Percentiles rank a stretch among this genome's conserved stretches.
Evolutionary conservation across 1,140 invertebrate species (phyloP).

Genomic region (Diachasmimorpha longicaudata): DNA sequence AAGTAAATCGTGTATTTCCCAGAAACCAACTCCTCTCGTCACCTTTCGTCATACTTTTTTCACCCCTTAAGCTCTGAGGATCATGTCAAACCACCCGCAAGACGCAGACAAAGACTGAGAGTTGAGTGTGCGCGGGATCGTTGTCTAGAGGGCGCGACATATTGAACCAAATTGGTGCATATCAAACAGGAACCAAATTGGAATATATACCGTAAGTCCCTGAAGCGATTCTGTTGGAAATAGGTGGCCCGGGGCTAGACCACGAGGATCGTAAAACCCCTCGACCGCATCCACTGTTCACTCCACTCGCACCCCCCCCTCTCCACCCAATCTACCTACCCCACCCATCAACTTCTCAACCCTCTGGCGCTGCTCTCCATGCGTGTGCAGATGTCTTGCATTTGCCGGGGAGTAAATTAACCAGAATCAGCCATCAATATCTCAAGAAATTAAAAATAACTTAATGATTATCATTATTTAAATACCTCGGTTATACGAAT

Average conservation of each 20-base stretch:
- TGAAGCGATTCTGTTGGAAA: conserved; percentile 34
- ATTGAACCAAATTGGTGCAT: conserved; percentile 54
- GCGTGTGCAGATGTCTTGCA: background rate
- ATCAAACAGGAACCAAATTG: conserved; percentile 51
- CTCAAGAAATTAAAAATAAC: background rate
- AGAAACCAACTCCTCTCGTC: background rate
- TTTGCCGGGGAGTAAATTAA: background rate
- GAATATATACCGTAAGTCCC: conserved; percentile 40
- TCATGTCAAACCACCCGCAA: too few relatives aligned
- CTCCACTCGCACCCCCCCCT: conserved; percentile 2
- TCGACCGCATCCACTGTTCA: conserved; percentile 8
- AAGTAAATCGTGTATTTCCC: background rate
- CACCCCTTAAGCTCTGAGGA: too few relatives aligned
- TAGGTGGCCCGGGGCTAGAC: conserved; percentile 18
- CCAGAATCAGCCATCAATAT: background rate
- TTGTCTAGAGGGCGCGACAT: conserved; percentile 46
- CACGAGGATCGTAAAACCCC: conserved; percentile 17
- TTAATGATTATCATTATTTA: background rate
- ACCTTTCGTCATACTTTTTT: too few relatives aligned
- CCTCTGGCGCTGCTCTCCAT: conserved; percentile 17
- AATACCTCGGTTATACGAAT: background rate
- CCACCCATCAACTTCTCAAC: conserved; percentile 23
- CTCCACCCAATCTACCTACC: background rate
- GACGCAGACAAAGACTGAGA: background rate
- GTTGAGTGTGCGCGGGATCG: conserved; percentile 11